Evolutionary conservation across 2,113 vertebrate species (phyloP).

Genomic region (Epinephelus lanceolatus): DNA sequence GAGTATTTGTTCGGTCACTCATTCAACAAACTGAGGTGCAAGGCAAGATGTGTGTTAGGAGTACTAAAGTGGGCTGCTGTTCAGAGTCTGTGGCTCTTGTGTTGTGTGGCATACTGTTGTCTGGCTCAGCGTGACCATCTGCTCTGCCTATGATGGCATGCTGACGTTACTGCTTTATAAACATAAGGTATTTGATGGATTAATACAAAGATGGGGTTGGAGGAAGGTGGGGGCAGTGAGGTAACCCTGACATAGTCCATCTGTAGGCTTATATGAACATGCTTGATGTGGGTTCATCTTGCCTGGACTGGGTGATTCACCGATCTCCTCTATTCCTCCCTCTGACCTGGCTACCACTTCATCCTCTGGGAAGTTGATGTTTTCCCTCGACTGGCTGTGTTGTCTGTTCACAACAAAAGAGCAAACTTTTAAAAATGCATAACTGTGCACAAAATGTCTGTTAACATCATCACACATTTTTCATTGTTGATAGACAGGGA

Average conservation of each 20-base stretch:
- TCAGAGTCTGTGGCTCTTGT: too few relatives aligned
- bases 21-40: too few relatives aligned
- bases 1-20: too few relatives aligned
- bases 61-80: too few relatives aligned
- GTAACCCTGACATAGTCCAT: neutral
- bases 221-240: neutral
- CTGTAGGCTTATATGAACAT: neutral
- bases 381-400: conserved; percentile 85
- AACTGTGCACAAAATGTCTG: neutral
- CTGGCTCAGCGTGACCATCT: too few relatives aligned
- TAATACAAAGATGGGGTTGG: too few relatives aligned
- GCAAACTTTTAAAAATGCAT: neutral
- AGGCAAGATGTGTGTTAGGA: too few relatives aligned
- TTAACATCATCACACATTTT: neutral
- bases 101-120: too few relatives aligned
- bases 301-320: conserved; percentile 68
- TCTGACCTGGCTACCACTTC: conserved; percentile 73
- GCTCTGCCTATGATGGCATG: too few relatives aligned
- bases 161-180: too few relatives aligned
- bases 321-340: conserved; percentile 55
- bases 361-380: conserved; percentile 89
- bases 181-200: too few relatives aligned
- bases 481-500: neutral
- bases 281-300: conserved; percentile 33
- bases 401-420: conserved; percentile 72